phyloP scores from a whole-genome alignment of 1,140 invertebrate genomes.

The Conus betulinus region DNA sequence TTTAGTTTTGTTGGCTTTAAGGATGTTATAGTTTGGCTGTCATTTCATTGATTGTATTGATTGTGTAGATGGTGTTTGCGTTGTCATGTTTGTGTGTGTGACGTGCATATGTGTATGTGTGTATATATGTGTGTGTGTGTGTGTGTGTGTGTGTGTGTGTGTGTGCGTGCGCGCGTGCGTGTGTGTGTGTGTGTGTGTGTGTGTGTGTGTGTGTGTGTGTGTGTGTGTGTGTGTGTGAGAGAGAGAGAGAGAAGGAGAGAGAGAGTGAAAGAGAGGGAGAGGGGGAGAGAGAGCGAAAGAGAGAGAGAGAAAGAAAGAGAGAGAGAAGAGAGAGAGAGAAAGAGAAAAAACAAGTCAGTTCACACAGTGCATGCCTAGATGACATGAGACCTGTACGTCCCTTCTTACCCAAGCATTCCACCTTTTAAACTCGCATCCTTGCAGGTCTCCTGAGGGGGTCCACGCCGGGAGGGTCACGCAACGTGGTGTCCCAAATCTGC shows the following conservation, averaged over 20 bases:
- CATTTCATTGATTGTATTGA: too few species aligned
- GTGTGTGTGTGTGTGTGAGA: conserved; percentile 13
- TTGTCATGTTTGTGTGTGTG: too few species aligned
- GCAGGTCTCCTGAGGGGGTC: conserved; percentile 68
- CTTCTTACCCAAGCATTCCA: not conserved
- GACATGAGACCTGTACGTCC: not conserved
- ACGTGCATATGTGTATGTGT: not conserved
- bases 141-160: not conserved
- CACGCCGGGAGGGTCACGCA: conserved; percentile 56
- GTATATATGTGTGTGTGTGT: too few species aligned
- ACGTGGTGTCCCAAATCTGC: conserved; percentile 64
- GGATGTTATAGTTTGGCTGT: too few species aligned
- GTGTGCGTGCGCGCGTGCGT: conserved; percentile 7
- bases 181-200: conserved; percentile 21
- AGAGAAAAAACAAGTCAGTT: too few species aligned
- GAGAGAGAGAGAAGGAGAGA: not conserved
- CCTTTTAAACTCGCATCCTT: too few species aligned
- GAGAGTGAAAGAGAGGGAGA: not conserved
- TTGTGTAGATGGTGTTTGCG: too few species aligned
- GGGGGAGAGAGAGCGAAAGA: not conserved
- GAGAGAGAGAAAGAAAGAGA: not conserved
- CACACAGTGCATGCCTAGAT: not conserved
- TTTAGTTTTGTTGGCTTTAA: too few species aligned
- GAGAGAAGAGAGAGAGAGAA: not conserved
- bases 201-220: conserved; percentile 28